These are phyloP conservation scores for Drosophila santomea DNA, from an alignment of 1,140 invertebrate species.

Conservation along the genomic window DNA sequence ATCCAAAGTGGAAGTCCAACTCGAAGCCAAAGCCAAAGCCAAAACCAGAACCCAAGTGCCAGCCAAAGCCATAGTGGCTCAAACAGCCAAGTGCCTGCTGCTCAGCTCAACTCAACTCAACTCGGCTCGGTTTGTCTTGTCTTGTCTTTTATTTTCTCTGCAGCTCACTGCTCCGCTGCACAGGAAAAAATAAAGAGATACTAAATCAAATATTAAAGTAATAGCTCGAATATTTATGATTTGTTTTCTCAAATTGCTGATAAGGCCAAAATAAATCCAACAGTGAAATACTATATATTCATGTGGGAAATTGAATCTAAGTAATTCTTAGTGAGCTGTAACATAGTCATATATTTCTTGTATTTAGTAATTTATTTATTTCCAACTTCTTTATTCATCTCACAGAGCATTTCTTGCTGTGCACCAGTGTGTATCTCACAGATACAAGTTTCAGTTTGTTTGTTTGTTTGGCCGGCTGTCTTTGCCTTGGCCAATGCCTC, in stretches of 20 bases:
- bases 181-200: conserved; percentile 2
- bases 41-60: conserved; percentile 45
- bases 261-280: no score
- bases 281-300: no score
- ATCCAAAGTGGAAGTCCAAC: conserved; percentile 17
- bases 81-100: conserved; percentile 50
- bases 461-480: conserved; percentile 70
- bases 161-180: conserved; percentile 29
- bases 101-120: not conserved
- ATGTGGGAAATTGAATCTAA: no score
- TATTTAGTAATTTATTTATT: not conserved
- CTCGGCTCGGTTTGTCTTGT: not conserved
- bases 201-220: not conserved
- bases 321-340: no score
- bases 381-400: not conserved
- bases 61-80: conserved; percentile 32
- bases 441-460: conserved; percentile 76
- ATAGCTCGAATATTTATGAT: not conserved
- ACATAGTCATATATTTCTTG: no score
- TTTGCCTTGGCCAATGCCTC: conserved; percentile 3
- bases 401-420: not conserved
- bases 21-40: conserved; percentile 5
- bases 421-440: conserved; percentile 65
- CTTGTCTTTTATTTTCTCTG: conserved; percentile 43
- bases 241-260: no score